Evolutionary conservation across 2,888 invertebrate species (phyloP), one percentile per base, ranked within the genome.

Genomic region (Zaprionus lineosus): DNA sequence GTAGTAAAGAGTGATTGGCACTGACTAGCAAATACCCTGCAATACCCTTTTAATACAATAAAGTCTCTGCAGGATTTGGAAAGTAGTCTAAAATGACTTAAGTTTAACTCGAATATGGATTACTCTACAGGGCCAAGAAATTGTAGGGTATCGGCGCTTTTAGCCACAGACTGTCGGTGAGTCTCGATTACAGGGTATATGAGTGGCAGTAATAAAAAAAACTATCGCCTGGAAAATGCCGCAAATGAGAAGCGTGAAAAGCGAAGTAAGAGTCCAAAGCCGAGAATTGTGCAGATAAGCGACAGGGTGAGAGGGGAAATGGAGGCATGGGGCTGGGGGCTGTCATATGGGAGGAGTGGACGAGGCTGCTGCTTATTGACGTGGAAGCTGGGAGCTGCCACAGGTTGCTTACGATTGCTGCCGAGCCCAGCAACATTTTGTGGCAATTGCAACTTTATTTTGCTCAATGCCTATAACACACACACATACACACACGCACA

Each of bases 381-480:
- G 64, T 81, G 84, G 74, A 55, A 59, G 48, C 50, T 66, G 44
- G 50, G 50, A 69, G 50, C 65, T 53, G 61, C 57, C 52, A 41
- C 79, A 66, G 62, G 74, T 60, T 67, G 53, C 44, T 29, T 50
- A 16, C 67, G 33, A 44, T 53, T 57, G 55, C 63, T 31, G 70
- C 69, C 62, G 68, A 68, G 74, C 70, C 65, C 83, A 55, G 79
- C 74, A 83, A 74, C 75, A 77, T 82, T 84, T 84, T 66, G 85
- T 39, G 48, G 77, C 75, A 84, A 78, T 67, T 71, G 77, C 83
- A 77, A 78, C 85, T 83, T 82, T 84, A 78, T 84, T 77, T 67
- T 64, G 62, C 51, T 74, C 57, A 48, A 40, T 48, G 69, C 40
- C 37, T 19, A 21, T 24, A 21, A 12, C 43, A 44, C 43, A 36